Conservation (phyloP, 2,888 invertebrate genomes). For the Platynereis dumerilii region DNA sequence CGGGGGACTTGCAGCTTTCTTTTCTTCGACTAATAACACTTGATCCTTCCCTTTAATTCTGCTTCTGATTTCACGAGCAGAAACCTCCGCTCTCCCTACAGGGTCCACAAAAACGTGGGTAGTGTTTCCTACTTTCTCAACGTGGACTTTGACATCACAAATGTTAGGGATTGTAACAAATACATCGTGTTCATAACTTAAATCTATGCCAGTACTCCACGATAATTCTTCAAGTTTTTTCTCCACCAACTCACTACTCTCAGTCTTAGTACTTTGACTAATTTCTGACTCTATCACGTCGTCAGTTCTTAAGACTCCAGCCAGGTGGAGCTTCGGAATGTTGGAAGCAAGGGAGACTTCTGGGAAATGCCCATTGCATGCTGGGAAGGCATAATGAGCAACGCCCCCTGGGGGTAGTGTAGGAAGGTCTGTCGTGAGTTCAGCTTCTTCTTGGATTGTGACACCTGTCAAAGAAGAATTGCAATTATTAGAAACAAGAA, state of each 20-base stretch:
- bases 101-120: constrained; percentile 55
- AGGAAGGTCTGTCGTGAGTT: constrained; percentile 47
- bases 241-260: not conserved
- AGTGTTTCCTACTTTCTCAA: constrained; percentile 57
- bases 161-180: constrained; percentile 62
- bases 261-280: not conserved
- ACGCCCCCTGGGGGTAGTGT: constrained; percentile 67
- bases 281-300: too few species aligned
- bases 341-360: constrained; percentile 58
- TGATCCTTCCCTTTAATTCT: constrained; percentile 66
- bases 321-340: constrained; percentile 31
- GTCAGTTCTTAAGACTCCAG: constrained; percentile 10
- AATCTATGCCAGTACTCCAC: constrained; percentile 59
- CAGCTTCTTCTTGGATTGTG: constrained; percentile 56
- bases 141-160: constrained; percentile 64
- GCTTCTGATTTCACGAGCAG: constrained; percentile 80
- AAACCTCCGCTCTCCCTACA: constrained; percentile 77
- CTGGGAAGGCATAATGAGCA: constrained; percentile 77
- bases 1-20: constrained; percentile 2
- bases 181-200: constrained; percentile 50
- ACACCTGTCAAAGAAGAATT: constrained; percentile 28
- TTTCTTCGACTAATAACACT: constrained; percentile 32
- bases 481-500: too few species aligned
- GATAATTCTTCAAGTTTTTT: constrained; percentile 23
- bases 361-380: constrained; percentile 72